Evolutionary conservation across 2,888 invertebrate species (phyloP), one percentile per base, ranked within the genome.

Genomic region (Serrognathus titanus): DNA sequence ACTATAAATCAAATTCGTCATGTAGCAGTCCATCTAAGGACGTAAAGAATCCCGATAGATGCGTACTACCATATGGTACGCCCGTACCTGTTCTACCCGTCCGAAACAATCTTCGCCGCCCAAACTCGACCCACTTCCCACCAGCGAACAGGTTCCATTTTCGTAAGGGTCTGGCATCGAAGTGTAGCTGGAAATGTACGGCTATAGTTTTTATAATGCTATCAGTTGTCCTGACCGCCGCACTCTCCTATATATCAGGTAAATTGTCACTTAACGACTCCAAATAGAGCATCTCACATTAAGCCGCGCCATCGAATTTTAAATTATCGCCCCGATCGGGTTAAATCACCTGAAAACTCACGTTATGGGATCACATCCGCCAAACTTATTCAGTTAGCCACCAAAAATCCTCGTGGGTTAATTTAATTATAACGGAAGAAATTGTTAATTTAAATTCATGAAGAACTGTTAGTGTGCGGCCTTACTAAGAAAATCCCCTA

Each of bases 121-220:
- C 85, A 67, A 83, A 83, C 69, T 85, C 88, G 63, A 85, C 87
- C 70, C 89, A 89, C 78, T 90, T 66, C 53, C 86, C 88, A 64
- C 84, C 83, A 43, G 81, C 84, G 20, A 88, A 89, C 67, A 84
- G 92, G 70, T 91, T 92, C 80, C 92, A 91, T 79, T 92, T 92
- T 79, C 87, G 90, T 75, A 92, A 93, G 83, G 91, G 90, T 69
- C 82, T 92, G 70, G 87, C 90, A 56, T 89, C 91, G 68, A 84
- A 86, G 71, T 96, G 96, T 80, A 91, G 92, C 63, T 95, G 95
- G 92, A 91, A 91, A 78, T 92, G 94, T 79, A 88, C 93, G 67
- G 93, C 94, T 63, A 90, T 96, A 75, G 86, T 90, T 66, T 89
- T 93, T 75, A 89, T 94, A 74, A 85, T 92, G 78, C 83, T 94